Evolutionary conservation across 1,140 invertebrate species (phyloP).

Genomic region (Pteromalus puparum): DNA sequence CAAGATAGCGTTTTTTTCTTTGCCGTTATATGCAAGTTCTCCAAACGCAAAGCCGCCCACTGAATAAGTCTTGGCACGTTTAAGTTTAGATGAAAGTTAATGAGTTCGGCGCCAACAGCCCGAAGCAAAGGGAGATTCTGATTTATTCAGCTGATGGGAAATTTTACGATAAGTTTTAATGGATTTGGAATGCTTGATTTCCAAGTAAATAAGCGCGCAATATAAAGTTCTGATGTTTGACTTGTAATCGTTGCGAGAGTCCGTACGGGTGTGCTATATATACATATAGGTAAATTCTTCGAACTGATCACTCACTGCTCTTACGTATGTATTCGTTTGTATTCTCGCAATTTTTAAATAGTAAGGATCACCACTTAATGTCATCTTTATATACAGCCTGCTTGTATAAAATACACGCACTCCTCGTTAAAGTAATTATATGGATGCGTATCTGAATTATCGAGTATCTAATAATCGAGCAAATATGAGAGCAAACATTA

Average conservation of each 20-base stretch:
- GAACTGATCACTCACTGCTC: too few relatives aligned
- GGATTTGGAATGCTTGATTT: slow-evolving; percentile 14
- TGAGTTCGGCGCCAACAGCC: not conserved
- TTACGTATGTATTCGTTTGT: too few relatives aligned
- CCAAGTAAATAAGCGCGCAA: not conserved
- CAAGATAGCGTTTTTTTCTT: not conserved
- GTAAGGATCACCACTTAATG: too few relatives aligned
- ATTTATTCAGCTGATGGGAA: slow-evolving; percentile 13
- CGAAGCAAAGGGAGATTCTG: slow-evolving; percentile 8
- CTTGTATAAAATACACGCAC: too few relatives aligned
- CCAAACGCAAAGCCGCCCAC: not conserved
- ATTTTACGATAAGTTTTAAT: slow-evolving; percentile 30
- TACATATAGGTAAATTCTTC: not conserved
- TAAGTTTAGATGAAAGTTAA: slow-evolving; percentile 25
- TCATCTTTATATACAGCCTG: too few relatives aligned
- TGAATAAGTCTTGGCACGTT: not conserved
- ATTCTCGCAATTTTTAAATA: too few relatives aligned
- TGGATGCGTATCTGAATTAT: too few relatives aligned
- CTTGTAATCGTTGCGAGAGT: not conserved
- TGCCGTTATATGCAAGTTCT: not conserved
- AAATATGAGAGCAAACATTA: too few relatives aligned
- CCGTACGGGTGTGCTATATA: not conserved
- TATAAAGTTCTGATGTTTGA: slow-evolving; percentile 3
- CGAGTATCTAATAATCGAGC: too few relatives aligned
- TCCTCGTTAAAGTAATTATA: too few relatives aligned